Conservation (phyloP, 2,888 invertebrate genomes). For the Azorinus chamasolen region DNA sequence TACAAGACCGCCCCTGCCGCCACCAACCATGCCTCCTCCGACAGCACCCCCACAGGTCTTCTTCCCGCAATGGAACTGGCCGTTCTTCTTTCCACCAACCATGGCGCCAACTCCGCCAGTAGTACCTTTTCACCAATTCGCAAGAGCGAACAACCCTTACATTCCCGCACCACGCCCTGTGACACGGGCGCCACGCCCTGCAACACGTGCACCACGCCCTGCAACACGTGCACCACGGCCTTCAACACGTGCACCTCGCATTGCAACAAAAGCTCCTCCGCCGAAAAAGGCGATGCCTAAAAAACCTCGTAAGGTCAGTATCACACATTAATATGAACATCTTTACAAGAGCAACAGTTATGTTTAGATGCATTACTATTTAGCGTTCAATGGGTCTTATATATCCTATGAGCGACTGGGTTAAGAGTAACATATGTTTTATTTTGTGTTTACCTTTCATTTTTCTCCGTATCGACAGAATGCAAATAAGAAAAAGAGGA, state of each 20-base stretch:
- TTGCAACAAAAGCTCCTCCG: neutral
- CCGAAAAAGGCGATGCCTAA: neutral
- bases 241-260: neutral
- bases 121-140: neutral
- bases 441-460: too few relatives aligned
- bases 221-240: conserved; percentile 5
- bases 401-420: too few relatives aligned
- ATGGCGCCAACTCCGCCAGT: conserved; percentile 1
- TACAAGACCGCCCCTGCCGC: conserved; percentile 1
- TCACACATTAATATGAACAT: neutral
- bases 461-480: too few relatives aligned
- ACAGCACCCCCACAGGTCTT: neutral
- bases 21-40: conserved; percentile 7
- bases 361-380: too few relatives aligned
- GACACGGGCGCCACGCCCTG: neutral
- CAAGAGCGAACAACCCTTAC: too few relatives aligned
- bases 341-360: neutral
- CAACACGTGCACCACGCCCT: conserved; percentile 9
- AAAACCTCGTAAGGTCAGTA: neutral
- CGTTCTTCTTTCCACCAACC: too few relatives aligned
- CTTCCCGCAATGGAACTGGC: neutral
- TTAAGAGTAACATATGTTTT: too few relatives aligned
- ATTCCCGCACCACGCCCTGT: too few relatives aligned
- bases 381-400: too few relatives aligned
- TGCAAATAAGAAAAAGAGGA: too few relatives aligned